Evolutionary conservation across 2,797 vertebrate genomes (phyloP), one percentile per base, ranked within the genome.

Genomic region (Neostethus bicornis): DNA sequence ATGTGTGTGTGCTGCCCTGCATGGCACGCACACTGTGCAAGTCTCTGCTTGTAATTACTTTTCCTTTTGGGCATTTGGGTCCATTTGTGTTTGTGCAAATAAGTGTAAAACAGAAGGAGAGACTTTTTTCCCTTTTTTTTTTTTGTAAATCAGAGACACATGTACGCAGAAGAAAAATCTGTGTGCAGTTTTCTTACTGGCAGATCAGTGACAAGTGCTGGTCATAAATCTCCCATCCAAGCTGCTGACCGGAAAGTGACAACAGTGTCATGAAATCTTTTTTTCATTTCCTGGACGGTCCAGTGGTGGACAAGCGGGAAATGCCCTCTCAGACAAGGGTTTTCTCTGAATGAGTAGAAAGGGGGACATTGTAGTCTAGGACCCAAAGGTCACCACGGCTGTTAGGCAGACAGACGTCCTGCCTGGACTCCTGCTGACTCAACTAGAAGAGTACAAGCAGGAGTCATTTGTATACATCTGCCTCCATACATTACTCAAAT

Each of bases 401-500:
- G 67, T 83, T 66, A 70, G 78, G 57, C 61, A 63, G 69, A 52
- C 51, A 24, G 75, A 72, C 57, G 70, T 81, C 39, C 65, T 42
- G 57, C 39, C 66, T 39, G 57, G 62, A 54, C 56, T 50, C 72
- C 66, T 16, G 73, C 75, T 91, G 91, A 91, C 66, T 91, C 72
- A 20, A 56, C 68, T 65, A 31, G 46, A 26, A 26, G 42, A 61
- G 17, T 44, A 29, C 17, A 16, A 66, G 72, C 57, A 51, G 61
- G 60, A 65, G 75, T 63, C 64, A 84, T 66, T 51, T 60, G 48
- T 65, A 44, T 46, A 47, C 5, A 58, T 80, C 56, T 49, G 20
- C 7, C 51, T 66, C 51, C 55, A 51, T 44, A 66, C 70, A 78
- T 89, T 86, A 86, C 83, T 92, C 89, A 90, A 87, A 86, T 75